Conservation (phyloP, 2,113 vertebrate genomes). For the Micromys minutus region DNA sequence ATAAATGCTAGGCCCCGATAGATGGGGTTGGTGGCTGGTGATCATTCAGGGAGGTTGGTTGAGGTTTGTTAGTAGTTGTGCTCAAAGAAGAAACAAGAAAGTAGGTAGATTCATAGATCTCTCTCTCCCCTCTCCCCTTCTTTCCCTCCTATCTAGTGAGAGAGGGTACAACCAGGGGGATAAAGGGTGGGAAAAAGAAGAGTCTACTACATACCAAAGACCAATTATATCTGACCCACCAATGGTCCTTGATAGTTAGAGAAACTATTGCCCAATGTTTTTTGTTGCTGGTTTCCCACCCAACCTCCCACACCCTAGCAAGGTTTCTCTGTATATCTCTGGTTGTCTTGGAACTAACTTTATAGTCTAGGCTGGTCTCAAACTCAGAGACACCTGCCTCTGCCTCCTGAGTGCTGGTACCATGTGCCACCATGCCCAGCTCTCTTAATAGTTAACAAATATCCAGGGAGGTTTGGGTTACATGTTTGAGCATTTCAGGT, state of each 20-base stretch:
- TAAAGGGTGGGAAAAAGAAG: no score
- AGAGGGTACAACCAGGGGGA: no score
- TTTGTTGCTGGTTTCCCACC: neutral
- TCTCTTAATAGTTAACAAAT: neutral
- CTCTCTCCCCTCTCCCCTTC: no score
- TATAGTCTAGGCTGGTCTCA: neutral
- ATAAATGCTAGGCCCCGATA: no score
- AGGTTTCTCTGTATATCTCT: neutral
- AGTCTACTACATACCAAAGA: no score
- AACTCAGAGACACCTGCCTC: neutral
- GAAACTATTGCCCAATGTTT: neutral
- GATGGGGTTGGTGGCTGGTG: no score
- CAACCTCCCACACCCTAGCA: neutral
- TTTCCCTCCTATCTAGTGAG: no score
- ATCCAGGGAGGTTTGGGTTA: constrained; percentile 9
- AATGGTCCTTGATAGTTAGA: neutral
- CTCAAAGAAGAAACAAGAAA: no score
- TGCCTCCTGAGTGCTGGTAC: neutral
- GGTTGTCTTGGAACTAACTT: neutral
- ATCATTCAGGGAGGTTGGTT: no score
- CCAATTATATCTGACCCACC: neutral
- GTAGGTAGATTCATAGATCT: no score
- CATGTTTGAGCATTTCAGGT: neutral
- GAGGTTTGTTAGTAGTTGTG: no score
- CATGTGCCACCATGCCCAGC: neutral